A percentile compares a stretch with the other conserved stretches of the same genome.
Conservation (phyloP, 1,140 invertebrate species). For the Solen grandis region DNA sequence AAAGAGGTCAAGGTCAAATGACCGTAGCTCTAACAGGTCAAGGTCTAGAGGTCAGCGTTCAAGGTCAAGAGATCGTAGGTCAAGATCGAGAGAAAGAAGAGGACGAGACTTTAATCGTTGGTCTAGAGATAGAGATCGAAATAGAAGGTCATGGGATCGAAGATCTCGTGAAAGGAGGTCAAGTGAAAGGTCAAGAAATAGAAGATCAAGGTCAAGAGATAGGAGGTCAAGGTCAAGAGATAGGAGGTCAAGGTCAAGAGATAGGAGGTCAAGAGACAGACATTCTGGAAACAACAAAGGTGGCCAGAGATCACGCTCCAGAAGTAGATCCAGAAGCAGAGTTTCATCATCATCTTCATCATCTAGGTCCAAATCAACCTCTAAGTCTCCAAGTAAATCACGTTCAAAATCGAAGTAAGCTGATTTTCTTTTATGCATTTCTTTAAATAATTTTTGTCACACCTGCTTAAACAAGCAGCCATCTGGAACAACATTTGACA, state of each 20-base stretch:
- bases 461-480: no score
- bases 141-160: conserved; percentile 49
- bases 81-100: conserved; percentile 39
- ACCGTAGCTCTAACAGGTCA: conserved; percentile 13
- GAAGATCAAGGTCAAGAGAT: conserved; percentile 31
- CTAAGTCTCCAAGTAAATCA: conserved; percentile 58
- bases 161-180: background rate
- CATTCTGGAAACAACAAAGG: background rate
- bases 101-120: background rate
- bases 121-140: conserved; percentile 41
- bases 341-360: conserved; percentile 60
- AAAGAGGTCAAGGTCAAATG: conserved; percentile 24
- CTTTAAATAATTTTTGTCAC: no score
- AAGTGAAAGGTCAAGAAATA: background rate
- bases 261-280: conserved; percentile 42
- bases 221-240: conserved; percentile 20
- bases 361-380: conserved; percentile 54
- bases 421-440: background rate
- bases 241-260: conserved; percentile 12
- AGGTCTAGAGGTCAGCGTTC: conserved; percentile 1
- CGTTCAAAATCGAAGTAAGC: conserved; percentile 63
- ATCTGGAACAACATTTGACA: no score
- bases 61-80: background rate
- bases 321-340: background rate
- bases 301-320: background rate